Base-by-base conservation (phyloP, 2,113 vertebrate species). In the Neodontobutis hainanensis region DNA sequence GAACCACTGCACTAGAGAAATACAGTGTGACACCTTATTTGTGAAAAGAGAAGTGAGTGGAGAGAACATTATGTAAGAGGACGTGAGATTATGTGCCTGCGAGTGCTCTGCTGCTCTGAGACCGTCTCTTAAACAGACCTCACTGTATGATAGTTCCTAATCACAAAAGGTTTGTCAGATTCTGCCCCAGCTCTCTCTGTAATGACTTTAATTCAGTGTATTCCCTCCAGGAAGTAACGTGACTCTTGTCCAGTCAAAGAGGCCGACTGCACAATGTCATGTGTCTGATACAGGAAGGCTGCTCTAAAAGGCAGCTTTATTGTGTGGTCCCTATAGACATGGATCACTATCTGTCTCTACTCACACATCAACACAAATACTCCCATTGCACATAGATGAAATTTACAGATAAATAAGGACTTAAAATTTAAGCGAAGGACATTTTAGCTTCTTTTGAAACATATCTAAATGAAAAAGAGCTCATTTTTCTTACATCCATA, bases 181-280 rank as follows among this genome's bases (percentile, higher is more conserved):
- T 80, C 68, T 80, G 81, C 74, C 82, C 77, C 62, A 66, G 80
- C 84, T 87, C 78, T 75, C 76, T 57, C 73, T 85, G 57, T 87
- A 85, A 90, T 83, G 82, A 83, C 87, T 89, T 89, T 86, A 87
- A 90, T 89, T 86, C 89, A 82, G 77, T 77, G 66, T 84, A 84
- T 80, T 80, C 77, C 85, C 79, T 82, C 47, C 73, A 83, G 82
- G 70, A 86, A 78, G 56, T 27, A 16, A 75, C 69, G 56, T 62
- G 51, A 65, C 71, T 69, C 34, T 74, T 65, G 66, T 48, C 65
- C 63, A 72, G 66, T 78, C 65, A 80, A 78, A 85, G 66, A 70
- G 78, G 70, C 62, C 67, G 77, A 65, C 75, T 81, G 70, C 75
- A 68, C 69, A 80, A 78, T 77, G 78, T 83, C 70, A 68, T 81